These are phyloP conservation scores for Rattus rattus DNA, from an alignment of 2,113 vertebrate genomes.

Conservation along the genomic window DNA sequence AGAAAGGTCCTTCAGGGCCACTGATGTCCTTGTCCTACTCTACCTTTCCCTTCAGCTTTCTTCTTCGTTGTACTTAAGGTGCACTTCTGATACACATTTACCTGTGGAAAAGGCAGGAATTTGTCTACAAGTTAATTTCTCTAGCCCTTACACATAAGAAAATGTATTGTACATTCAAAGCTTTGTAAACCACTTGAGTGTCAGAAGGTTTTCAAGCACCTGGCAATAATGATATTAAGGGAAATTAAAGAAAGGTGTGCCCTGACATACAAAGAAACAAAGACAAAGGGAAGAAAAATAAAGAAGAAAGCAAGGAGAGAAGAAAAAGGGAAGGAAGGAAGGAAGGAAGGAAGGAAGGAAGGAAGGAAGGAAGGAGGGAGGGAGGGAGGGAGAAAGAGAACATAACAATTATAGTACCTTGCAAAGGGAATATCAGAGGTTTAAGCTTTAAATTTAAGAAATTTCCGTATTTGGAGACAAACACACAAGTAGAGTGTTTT, in stretches of 20 bases:
- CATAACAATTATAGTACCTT: not conserved
- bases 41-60: not conserved
- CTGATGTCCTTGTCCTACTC: not conserved
- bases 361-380: not conserved
- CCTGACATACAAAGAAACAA: not conserved
- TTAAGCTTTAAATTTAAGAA: not conserved
- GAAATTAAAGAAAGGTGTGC: not conserved
- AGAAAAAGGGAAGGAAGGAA: too few relatives aligned
- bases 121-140: not conserved
- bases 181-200: not conserved
- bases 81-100: not conserved
- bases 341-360: too few relatives aligned
- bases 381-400: too few relatives aligned
- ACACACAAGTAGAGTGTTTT: not conserved
- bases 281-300: not conserved
- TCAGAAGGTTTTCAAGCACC: not conserved
- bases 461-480: not conserved
- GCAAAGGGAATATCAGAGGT: not conserved
- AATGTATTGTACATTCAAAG: not conserved
- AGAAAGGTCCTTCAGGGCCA: not conserved
- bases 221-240: not conserved
- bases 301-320: not conserved
- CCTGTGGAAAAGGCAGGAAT: not conserved
- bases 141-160: not conserved
- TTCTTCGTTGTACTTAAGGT: not conserved